These are phyloP conservation scores for Erithacus rubecula DNA, from an alignment of 2,797 vertebrate species.

Conservation along the genomic window DNA sequence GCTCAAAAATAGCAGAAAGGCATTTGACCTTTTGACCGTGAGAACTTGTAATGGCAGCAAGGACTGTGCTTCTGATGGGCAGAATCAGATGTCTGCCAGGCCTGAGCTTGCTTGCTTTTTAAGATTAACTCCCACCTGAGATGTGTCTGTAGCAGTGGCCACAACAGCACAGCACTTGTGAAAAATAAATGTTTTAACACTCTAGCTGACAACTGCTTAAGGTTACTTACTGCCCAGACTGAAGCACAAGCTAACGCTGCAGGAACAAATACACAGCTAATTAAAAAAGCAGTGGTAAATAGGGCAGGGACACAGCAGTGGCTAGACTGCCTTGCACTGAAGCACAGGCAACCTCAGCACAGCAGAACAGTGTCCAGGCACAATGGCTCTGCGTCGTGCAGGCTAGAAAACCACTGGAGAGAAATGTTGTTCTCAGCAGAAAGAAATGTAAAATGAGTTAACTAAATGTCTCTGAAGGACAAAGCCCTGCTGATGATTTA, in stretches of 20 bases:
- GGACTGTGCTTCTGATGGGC: neutral
- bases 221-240: slow-evolving; percentile 9
- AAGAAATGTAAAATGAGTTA: slow-evolving; percentile 37
- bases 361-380: neutral
- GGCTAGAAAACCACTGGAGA: neutral
- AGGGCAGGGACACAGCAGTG: neutral
- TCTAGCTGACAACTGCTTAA: neutral
- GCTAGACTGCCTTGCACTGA: neutral
- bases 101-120: neutral
- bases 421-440: slow-evolving; percentile 25
- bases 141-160: neutral
- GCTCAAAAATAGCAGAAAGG: neutral
- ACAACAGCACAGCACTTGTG: neutral
- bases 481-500: slow-evolving; percentile 11
- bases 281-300: neutral
- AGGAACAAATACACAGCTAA: slow-evolving; percentile 41
- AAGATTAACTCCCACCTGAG: neutral
- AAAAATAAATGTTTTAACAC: slow-evolving; percentile 11
- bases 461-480: neutral
- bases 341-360: neutral
- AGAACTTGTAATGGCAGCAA: neutral
- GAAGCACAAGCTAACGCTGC: neutral
- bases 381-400: fast-evolving
- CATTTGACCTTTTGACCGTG: neutral
- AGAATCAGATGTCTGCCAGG: neutral